Evolutionary conservation across 2,113 vertebrate species (phyloP).

Genomic region (Seriola quinqueradiata): DNA sequence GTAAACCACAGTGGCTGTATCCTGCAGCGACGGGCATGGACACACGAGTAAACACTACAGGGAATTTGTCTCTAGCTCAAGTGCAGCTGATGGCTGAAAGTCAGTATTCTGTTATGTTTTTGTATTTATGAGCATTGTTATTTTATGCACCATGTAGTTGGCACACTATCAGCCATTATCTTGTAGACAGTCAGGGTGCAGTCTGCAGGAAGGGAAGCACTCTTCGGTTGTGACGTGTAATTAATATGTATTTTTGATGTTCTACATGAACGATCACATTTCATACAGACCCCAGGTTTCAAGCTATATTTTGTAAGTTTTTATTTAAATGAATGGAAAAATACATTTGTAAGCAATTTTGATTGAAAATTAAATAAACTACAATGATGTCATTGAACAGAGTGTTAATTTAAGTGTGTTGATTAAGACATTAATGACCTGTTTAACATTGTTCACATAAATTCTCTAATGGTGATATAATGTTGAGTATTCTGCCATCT

Average conservation of each 20-base stretch:
- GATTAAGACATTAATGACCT: background rate
- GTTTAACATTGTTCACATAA: background rate
- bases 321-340: constrained; percentile 59
- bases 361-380: constrained; percentile 49
- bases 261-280: constrained; percentile 47
- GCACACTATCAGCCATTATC: background rate
- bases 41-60: constrained; percentile 34
- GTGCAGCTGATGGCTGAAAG: constrained; percentile 51
- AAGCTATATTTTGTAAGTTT: constrained; percentile 54
- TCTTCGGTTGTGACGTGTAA: constrained; percentile 29
- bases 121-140: constrained; percentile 65
- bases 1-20: constrained; percentile 33
- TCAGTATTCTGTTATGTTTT: constrained; percentile 60
- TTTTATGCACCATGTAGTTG: constrained; percentile 17
- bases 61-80: constrained; percentile 31
- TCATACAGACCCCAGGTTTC: constrained; percentile 51
- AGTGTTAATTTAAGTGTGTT: constrained; percentile 1
- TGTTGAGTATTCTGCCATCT: constrained; percentile 11
- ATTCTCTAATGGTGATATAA: background rate
- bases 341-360: constrained; percentile 40
- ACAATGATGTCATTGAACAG: constrained; percentile 4
- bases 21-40: constrained; percentile 11
- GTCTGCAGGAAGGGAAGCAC: constrained; percentile 59
- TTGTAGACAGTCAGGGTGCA: constrained; percentile 7
- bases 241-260: constrained; percentile 45